These are phyloP conservation scores for Aleiodes sp. DNA, from an alignment of 1,140 invertebrate species.

Conservation along the genomic window DNA sequence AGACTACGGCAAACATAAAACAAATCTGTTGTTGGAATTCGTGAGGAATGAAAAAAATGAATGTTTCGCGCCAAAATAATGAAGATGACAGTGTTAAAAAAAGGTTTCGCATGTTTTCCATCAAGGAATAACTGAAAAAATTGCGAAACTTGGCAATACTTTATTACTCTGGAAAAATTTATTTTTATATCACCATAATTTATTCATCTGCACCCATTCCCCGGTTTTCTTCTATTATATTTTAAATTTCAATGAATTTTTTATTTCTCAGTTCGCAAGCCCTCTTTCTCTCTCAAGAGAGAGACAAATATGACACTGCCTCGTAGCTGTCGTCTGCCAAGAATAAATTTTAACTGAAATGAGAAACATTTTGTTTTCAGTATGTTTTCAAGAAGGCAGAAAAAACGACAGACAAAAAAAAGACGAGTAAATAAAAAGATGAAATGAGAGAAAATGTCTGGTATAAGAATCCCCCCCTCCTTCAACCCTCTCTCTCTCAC, in stretches of 20 bases:
- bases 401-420: background rate
- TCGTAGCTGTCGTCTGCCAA: conserved; percentile 17
- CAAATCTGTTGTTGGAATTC: too few species aligned
- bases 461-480: too few species aligned
- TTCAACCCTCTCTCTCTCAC: too few species aligned
- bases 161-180: too few species aligned
- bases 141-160: too few species aligned
- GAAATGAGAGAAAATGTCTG: background rate
- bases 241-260: conserved; percentile 16
- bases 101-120: too few species aligned
- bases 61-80: too few species aligned
- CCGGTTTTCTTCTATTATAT: conserved; percentile 12
- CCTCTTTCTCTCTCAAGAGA: background rate
- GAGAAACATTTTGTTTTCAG: conserved; percentile 31
- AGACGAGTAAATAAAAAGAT: background rate
- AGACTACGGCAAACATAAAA: too few species aligned
- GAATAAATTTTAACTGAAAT: conserved; percentile 28
- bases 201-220: background rate
- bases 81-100: too few species aligned
- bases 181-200: conserved; percentile 11
- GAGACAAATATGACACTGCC: background rate
- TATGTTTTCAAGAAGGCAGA: background rate
- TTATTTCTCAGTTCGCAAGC: too few species aligned
- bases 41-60: too few species aligned
- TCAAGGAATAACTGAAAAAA: too few species aligned